phyloP scores from a whole-genome alignment of 92 coral and sea anemone genomes.

The Porites cylindrica region DNA sequence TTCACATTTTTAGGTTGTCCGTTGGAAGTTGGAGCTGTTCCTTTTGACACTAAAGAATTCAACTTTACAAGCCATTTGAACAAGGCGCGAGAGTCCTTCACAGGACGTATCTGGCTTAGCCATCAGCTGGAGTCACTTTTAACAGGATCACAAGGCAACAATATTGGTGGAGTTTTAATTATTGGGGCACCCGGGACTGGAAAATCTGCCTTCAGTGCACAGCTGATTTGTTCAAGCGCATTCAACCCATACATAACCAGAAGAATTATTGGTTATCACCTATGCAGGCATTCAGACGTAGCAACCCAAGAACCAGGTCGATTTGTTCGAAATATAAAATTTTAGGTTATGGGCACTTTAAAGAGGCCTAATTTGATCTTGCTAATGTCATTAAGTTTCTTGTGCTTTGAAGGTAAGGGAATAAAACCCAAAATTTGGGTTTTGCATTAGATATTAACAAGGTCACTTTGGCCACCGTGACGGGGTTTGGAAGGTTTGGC shows the following conservation, averaged over 20 bases:
- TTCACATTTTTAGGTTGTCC: slow-evolving; percentile 48
- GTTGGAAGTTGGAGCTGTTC: slow-evolving; percentile 31
- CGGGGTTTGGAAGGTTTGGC: too few species aligned
- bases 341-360: too few species aligned
- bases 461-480: too few species aligned
- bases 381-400: too few species aligned
- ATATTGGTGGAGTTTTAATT: slow-evolving; percentile 44
- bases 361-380: too few species aligned
- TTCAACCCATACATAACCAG: slow-evolving; percentile 69
- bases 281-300: slow-evolving; percentile 74
- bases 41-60: slow-evolving; percentile 46
- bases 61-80: slow-evolving; percentile 61
- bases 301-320: slow-evolving; percentile 74
- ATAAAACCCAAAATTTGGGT: too few species aligned
- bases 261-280: slow-evolving; percentile 77
- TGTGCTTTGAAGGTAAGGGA: too few species aligned
- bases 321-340: slow-evolving; percentile 69
- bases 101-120: slow-evolving; percentile 75
- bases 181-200: slow-evolving; percentile 86
- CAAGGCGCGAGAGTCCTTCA: slow-evolving; percentile 54
- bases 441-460: too few species aligned
- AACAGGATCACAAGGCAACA: slow-evolving; percentile 14
- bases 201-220: slow-evolving; percentile 79
- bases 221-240: slow-evolving; percentile 82
- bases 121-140: slow-evolving; percentile 11